Evolutionary conservation across 1,140 invertebrate species (phyloP), one percentile per base, ranked within the genome.

Genomic region (Halyomorpha halys): DNA sequence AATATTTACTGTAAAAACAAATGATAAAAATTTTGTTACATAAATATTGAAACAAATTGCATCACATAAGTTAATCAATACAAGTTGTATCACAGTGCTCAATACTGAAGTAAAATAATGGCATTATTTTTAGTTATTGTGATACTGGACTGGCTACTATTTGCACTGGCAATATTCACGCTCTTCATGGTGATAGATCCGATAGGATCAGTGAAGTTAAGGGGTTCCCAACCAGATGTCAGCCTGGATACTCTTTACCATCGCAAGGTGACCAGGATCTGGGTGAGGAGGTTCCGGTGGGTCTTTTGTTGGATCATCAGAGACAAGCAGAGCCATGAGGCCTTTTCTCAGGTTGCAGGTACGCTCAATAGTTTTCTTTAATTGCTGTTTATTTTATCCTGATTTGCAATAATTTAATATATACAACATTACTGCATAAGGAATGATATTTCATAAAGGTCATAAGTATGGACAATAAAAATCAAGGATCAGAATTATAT

Each of bases 331-430:
- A 87, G 84, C 56, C 82, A 83, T 69, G 85, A 89, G 76, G 88
- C 89, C 11, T 91, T 91, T 74, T 84, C 86, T 73, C 87, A 91
- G 76, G 85, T 90, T 67, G 87, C 89, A 74, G 86, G 86, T 83
- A 44, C 63, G 67, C 11, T 39, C 6, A 67, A 45, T 68, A 51
- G 64, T 71, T 30, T 59, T 45, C 54, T 6, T 23, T 11, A 60
- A 45, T 13, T 59, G 61, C 27, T 30, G 3, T 30, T 30, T 4
- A 4, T 30, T 30, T 4, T 30, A 30, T 30, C 27, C 3, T 30
- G n/a, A n/a, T n/a, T n/a, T n/a, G n/a, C n/a, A n/a, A n/a, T n/a
- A n/a, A n/a, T n/a, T n/a, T n/a, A n/a, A n/a, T n/a, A n/a, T n/a
- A n/a, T n/a, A n/a, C n/a, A n/a, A n/a, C n/a, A n/a, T n/a, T n/a